Evolutionary conservation across 1,140 invertebrate genomes (phyloP), one percentile per base, ranked within the genome.

Genomic region (Papilio aristodemus): DNA sequence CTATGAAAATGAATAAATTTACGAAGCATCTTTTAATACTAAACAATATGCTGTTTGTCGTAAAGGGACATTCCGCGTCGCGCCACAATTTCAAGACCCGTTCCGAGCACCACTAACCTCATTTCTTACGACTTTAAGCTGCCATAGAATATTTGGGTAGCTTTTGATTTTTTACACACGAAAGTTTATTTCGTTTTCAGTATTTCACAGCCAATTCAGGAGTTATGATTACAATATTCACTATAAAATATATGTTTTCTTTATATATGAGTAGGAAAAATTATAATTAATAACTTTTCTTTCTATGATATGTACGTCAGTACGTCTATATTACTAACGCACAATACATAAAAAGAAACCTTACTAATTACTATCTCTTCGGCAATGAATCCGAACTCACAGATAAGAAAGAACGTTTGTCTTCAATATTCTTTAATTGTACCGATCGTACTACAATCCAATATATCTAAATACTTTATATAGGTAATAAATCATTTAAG

Each of bases 101-200:
- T 64, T 22, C 39, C 43, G 17, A 66, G 63, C 36, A 32, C 63
- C 17, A 46, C 22, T 66, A 66, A 66, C 63, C 41, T 66, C 41
- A 46, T 66, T 62, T 17, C 41, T 50, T 46, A 66, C 39, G 41
- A 50, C 63, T 66, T 32, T 50, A 10, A 46, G 39, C 37, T 41
- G 22, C 41, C 36, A 17, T 62, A 14, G n/a, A 46, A 17, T n/a
- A 66, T 66, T 64, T 46, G 27, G 39, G n/a, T 17, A 32, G 10
- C 10, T 27, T 19, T 66, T 41, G 11, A 17, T 22, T 39, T 39
- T 46, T 25, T 27, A 59, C 13, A n/a, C 22, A 46, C 14, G 14
- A 22, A 37, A 37, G 32, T 37, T 60, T 37, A 27, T 10, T 59
- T 59, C 11, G 22, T 9, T 7, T n/a, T 22, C 22, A 38, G 37